phyloP scores from a whole-genome alignment of 2,113 vertebrate genomes.

The Cheirogaleus medius region DNA sequence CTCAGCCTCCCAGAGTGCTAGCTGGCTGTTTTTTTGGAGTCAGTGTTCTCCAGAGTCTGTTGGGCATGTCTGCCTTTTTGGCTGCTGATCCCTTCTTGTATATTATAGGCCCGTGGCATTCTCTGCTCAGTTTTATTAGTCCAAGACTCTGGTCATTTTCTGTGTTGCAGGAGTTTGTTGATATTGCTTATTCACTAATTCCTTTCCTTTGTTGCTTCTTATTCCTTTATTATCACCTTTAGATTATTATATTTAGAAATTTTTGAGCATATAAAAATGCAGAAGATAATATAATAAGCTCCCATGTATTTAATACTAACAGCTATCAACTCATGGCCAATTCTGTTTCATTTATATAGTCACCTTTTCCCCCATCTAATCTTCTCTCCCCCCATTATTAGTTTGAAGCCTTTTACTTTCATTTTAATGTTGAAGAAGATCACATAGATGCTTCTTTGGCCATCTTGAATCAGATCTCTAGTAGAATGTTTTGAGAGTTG shows the following conservation, averaged over 20 bases:
- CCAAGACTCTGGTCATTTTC: neutral
- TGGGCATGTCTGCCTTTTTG: neutral
- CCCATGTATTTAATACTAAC: neutral
- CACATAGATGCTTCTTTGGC: neutral
- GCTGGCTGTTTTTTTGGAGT: neutral
- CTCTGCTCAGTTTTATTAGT: neutral
- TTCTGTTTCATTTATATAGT: neutral
- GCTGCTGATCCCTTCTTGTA: neutral
- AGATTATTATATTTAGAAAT: slow-evolving; percentile 15
- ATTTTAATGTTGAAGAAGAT: slow-evolving; percentile 8
- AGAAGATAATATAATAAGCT: neutral
- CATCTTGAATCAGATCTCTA: neutral
- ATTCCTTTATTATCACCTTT: neutral
- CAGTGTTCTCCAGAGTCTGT: neutral
- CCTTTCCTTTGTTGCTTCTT: neutral
- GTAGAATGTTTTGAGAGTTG: neutral
- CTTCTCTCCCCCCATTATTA: neutral
- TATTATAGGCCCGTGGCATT: neutral
- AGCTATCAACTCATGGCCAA: neutral
- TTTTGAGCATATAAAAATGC: neutral
- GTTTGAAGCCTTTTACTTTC: slow-evolving; percentile 37
- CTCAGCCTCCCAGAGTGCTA: too few relatives aligned
- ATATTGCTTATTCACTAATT: neutral
- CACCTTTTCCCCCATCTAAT: neutral
- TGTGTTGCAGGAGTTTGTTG: slow-evolving; percentile 16